Conservation (phyloP, 2,888 invertebrate genomes). For the Agapostemon virescens region DNA sequence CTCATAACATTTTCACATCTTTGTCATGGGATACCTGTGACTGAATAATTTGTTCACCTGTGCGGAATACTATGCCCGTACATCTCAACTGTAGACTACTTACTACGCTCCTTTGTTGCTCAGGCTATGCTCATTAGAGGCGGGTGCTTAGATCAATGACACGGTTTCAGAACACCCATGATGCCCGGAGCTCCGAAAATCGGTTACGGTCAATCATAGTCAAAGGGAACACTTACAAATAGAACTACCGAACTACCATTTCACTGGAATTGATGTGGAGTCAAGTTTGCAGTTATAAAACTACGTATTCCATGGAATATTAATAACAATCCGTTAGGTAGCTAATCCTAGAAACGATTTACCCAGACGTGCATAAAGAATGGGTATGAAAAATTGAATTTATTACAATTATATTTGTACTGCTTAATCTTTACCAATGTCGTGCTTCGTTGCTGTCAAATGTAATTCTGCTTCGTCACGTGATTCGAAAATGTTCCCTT, state of each 20-base stretch:
- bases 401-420: too few relatives aligned
- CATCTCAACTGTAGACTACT: not conserved
- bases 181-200: not conserved
- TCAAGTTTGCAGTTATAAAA: not conserved
- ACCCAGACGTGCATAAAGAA: not conserved
- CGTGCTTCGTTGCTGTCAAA: too few relatives aligned
- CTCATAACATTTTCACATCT: not conserved
- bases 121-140: not conserved
- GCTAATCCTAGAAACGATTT: not conserved
- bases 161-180: not conserved
- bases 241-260: not conserved
- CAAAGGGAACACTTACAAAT: slow-evolving; percentile 2
- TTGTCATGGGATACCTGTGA: not conserved
- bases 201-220: slow-evolving; percentile 6
- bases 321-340: not conserved
- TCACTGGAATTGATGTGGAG: not conserved
- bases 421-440: too few relatives aligned
- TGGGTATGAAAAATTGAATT: not conserved
- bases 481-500: too few relatives aligned
- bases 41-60: not conserved
- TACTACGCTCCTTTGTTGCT: not conserved
- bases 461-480: too few relatives aligned
- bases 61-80: not conserved
- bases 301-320: not conserved
- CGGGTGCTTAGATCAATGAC: slow-evolving; percentile 5